These are phyloP conservation scores for Pygocentrus nattereri DNA, from an alignment of 2,797 vertebrate species.

Conservation along the genomic window DNA sequence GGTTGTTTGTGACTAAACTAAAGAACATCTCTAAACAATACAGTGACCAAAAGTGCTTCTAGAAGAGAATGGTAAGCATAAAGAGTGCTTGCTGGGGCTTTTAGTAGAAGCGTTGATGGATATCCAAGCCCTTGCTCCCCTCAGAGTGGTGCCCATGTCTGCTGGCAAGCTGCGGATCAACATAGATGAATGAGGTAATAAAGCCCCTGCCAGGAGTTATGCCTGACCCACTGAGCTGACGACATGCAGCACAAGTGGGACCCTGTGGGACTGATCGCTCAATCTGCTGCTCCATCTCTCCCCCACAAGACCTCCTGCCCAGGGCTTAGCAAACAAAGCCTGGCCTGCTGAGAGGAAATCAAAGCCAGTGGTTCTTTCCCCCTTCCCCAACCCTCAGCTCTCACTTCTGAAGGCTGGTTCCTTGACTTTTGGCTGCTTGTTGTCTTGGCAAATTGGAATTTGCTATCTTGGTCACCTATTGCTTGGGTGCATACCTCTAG, in stretches of 20 bases:
- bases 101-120: slow-evolving; percentile 30
- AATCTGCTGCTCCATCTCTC: slow-evolving; percentile 69
- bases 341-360: slow-evolving; percentile 65
- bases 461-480: not conserved
- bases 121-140: slow-evolving; percentile 14
- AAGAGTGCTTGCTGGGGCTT: slow-evolving; percentile 16
- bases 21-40: not conserved
- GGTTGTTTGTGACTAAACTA: not conserved
- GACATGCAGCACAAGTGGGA: slow-evolving; percentile 60
- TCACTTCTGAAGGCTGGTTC: slow-evolving; percentile 77
- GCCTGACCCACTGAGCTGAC: slow-evolving; percentile 77
- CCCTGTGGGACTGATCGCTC: slow-evolving; percentile 79
- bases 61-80: slow-evolving; percentile 1
- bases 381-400: slow-evolving; percentile 67
- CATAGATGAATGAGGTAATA: slow-evolving; percentile 78
- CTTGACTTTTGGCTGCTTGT: slow-evolving; percentile 63
- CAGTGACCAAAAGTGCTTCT: not conserved
- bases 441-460: slow-evolving; percentile 8
- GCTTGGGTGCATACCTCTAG: not conserved
- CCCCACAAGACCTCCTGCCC: slow-evolving; percentile 34
- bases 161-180: slow-evolving; percentile 47
- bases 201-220: slow-evolving; percentile 79
- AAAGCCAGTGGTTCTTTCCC: slow-evolving; percentile 73
- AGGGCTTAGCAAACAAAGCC: slow-evolving; percentile 44
- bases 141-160: slow-evolving; percentile 29